Percentiles rank a stretch among this genome's conserved stretches.
Conservation (phyloP, 1,140 invertebrate species). For the Papilio xuthus region DNA sequence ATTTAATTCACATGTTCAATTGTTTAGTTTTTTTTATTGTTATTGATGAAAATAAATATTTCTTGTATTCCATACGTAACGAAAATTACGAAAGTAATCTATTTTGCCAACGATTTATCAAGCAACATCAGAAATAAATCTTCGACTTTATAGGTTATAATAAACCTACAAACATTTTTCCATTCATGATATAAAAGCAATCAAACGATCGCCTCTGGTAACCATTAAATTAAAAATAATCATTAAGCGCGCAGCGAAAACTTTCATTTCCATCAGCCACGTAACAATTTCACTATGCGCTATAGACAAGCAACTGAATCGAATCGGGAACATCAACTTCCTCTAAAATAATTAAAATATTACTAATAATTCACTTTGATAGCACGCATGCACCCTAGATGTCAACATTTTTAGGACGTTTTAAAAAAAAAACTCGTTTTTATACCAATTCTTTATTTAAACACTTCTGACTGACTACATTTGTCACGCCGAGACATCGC, state of each 20-base stretch:
- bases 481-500: too few species aligned
- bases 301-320: neutral
- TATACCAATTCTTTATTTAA: too few species aligned
- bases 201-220: constrained; percentile 18
- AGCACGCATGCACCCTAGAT: neutral
- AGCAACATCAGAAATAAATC: constrained; percentile 20
- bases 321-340: constrained; percentile 15
- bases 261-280: constrained; percentile 27
- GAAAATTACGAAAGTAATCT: neutral
- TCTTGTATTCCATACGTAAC: neutral
- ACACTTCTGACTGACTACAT: too few species aligned
- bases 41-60: neutral
- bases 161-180: constrained; percentile 18
- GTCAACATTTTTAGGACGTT: neutral
- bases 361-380: neutral
- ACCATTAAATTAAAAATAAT: constrained; percentile 26
- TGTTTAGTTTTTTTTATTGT: too few species aligned
- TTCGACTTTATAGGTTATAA: constrained; percentile 19
- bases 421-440: too few species aligned
- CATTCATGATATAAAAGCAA: constrained; percentile 23
- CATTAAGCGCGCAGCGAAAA: constrained; percentile 19
- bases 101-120: constrained; percentile 15
- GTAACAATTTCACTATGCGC: constrained; percentile 7
- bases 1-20: neutral
- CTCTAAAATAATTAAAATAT: constrained; percentile 18